phyloP scores from a whole-genome alignment of 92 coral and sea anemone species.

The Zoanthus gigantus region DNA sequence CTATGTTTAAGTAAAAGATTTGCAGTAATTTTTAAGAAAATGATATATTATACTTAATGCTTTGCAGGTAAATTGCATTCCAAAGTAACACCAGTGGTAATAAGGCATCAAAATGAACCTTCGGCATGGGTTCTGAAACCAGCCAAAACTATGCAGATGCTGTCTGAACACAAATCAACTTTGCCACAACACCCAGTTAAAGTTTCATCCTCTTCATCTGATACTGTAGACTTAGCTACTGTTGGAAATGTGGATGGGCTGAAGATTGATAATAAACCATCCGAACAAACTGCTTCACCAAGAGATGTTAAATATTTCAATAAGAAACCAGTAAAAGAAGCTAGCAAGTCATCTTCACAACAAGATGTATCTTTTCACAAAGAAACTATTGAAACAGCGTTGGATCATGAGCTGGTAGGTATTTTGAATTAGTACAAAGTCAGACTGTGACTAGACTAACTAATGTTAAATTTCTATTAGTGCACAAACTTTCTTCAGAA shows the following conservation, averaged over 20 bases:
- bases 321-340: not conserved
- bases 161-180: not conserved
- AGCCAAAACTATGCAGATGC: conserved; percentile 39
- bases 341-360: not conserved
- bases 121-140: conserved; percentile 73
- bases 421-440: too few relatives aligned
- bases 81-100: conserved; percentile 65
- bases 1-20: too few relatives aligned
- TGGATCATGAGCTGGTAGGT: not conserved
- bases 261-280: not conserved
- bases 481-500: too few relatives aligned
- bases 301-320: not conserved
- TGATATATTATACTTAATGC: too few relatives aligned
- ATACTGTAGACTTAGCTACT: not conserved
- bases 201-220: not conserved
- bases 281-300: not conserved
- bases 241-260: not conserved
- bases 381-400: not conserved
- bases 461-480: too few relatives aligned
- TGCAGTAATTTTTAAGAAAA: too few relatives aligned
- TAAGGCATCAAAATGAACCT: conserved; percentile 75
- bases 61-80: conserved; percentile 38
- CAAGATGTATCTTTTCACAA: not conserved
- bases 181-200: not conserved
- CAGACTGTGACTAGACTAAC: too few relatives aligned